Conservation (phyloP, 2,797 vertebrate species). For the Ctenosaura bakeri region DNA sequence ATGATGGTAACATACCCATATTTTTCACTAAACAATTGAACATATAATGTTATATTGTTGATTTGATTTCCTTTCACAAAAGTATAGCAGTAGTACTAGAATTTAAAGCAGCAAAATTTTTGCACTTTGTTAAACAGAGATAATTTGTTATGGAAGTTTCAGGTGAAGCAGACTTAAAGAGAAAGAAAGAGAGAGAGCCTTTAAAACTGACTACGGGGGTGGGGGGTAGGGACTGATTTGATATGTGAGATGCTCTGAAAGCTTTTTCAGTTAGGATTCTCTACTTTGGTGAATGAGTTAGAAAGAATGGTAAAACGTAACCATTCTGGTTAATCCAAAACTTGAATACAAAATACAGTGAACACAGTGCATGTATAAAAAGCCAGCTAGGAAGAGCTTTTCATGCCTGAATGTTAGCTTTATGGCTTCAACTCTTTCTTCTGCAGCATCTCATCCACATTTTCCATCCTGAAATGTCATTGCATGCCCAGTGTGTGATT, state of each 20-base stretch:
- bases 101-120: background rate
- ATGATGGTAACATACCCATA: background rate
- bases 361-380: background rate
- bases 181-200: background rate
- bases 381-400: constrained; percentile 14
- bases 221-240: background rate
- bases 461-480: constrained; percentile 66
- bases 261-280: constrained; percentile 23
- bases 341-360: constrained; percentile 10
- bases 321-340: background rate
- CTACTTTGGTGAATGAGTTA: constrained; percentile 4
- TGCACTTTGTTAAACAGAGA: background rate
- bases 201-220: background rate
- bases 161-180: background rate
- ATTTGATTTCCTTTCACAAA: background rate
- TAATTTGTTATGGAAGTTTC: background rate
- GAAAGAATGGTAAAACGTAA: background rate
- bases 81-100: background rate
- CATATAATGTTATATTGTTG: background rate
- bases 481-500: constrained; percentile 9
- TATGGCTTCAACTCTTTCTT: constrained; percentile 16
- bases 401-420: constrained; percentile 33
- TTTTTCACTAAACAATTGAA: constrained; percentile 8
- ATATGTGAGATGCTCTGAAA: background rate
- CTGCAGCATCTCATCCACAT: background rate